phyloP scores from a whole-genome alignment of 2,113 vertebrate species.

The Sialia sialis region DNA sequence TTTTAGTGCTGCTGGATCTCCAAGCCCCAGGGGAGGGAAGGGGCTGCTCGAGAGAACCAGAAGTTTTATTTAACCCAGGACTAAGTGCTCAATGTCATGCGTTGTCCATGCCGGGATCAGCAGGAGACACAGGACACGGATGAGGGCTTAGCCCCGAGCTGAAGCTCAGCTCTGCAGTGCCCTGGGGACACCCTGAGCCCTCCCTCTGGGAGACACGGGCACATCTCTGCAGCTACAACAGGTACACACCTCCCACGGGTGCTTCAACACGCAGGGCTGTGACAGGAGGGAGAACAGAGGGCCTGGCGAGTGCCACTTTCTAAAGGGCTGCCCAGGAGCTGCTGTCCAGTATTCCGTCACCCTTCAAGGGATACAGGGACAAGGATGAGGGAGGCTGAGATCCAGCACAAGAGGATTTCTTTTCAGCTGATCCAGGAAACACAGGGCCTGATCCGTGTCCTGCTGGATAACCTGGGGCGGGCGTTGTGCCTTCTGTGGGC shows the following conservation, averaged over 20 bases:
- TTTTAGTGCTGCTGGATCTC: not conserved
- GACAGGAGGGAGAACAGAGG: not conserved
- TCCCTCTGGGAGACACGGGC: not conserved
- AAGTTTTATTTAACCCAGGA: not conserved
- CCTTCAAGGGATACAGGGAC: not conserved
- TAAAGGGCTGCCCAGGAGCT: not conserved
- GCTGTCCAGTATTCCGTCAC: fast-evolving
- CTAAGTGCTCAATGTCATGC: fast-evolving
- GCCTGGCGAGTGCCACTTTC: not conserved
- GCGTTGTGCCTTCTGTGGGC: not conserved
- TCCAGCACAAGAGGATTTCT: constrained; percentile 17
- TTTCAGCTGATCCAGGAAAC: not conserved
- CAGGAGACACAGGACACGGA: not conserved
- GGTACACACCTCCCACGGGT: not conserved
- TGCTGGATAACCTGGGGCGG: not conserved
- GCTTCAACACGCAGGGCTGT: not conserved
- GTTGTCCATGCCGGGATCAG: not conserved
- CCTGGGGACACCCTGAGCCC: not conserved
- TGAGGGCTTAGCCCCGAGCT: not conserved
- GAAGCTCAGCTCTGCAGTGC: not conserved
- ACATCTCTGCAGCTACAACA: not conserved
- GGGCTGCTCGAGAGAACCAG: not conserved
- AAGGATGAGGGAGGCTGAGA: not conserved
- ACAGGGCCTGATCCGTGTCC: not conserved
- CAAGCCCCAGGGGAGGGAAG: not conserved